Evolutionary conservation across 2,113 vertebrate species (phyloP).

Genomic region (Chaetura pelagica): DNA sequence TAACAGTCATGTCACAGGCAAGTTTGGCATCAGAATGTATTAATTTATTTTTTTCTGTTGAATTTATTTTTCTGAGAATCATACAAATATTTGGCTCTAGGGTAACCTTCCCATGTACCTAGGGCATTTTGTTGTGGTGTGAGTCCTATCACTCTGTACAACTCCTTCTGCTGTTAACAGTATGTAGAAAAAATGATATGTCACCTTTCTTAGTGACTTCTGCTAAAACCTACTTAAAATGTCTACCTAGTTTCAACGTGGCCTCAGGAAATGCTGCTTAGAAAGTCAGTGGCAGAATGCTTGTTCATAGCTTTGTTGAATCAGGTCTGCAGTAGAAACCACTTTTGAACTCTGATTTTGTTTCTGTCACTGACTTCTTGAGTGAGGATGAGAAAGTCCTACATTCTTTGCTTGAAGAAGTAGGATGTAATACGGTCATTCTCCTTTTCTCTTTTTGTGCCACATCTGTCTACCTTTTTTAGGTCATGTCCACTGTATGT

Average conservation of each 20-base stretch:
- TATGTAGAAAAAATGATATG: not conserved
- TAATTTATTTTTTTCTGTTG: not conserved
- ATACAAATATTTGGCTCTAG: not conserved
- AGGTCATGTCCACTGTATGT: not conserved
- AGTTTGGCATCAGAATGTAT: not conserved
- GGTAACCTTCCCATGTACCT: not conserved
- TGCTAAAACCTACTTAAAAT: not conserved
- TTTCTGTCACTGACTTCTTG: not conserved
- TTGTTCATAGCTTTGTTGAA: not conserved
- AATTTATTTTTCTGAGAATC: not conserved
- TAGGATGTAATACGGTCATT: not conserved
- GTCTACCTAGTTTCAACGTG: not conserved
- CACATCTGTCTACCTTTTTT: not conserved
- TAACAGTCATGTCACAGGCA: not conserved
- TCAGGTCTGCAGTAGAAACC: not conserved
- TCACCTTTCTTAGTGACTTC: not conserved
- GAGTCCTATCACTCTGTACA: not conserved
- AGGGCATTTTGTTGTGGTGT: not conserved
- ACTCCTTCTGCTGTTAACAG: not conserved
- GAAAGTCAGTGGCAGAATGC: not conserved
- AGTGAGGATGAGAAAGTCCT: not conserved
- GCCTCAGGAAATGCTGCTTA: not conserved
- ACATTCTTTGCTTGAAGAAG: not conserved
- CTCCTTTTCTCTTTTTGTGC: not conserved
- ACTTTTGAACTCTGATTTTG: not conserved